phyloP scores from a whole-genome alignment of 2,113 vertebrate species.

The Catagonus wagneri region DNA sequence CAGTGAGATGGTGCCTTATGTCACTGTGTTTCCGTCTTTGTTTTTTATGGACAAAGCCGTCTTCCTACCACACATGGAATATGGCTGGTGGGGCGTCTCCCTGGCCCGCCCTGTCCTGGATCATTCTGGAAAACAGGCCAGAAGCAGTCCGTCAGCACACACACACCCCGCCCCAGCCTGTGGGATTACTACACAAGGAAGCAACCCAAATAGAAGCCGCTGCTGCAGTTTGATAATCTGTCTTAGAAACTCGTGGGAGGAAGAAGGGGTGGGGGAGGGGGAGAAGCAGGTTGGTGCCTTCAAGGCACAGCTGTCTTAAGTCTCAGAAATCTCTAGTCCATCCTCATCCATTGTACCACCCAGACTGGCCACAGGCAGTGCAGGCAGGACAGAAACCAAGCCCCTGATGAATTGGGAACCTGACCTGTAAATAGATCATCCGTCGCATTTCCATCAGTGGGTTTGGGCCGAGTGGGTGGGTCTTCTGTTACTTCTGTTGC shows the following conservation, averaged over 20 bases:
- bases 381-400: not conserved
- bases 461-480: not conserved
- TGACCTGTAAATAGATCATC: not conserved
- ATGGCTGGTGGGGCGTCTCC: not conserved
- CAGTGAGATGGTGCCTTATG: not conserved
- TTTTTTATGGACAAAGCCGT: not conserved
- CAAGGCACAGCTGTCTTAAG: not conserved
- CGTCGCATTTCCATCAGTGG: not conserved
- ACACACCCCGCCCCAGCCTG: not conserved
- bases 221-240: too few relatives aligned
- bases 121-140: constrained; percentile 19
- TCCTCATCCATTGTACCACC: not conserved
- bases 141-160: not conserved
- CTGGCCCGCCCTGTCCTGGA: not conserved
- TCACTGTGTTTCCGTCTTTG: constrained; percentile 28
- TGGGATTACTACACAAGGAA: not conserved
- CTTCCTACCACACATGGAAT: not conserved
- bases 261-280: fast-evolving
- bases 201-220: not conserved
- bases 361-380: not conserved
- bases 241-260: not conserved
- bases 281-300: not conserved
- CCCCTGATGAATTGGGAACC: not conserved
- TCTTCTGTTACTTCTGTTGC: constrained; percentile 16
- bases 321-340: not conserved